Conservation (phyloP, 1,140 invertebrate genomes). For the Tetragnatha versicolor region DNA sequence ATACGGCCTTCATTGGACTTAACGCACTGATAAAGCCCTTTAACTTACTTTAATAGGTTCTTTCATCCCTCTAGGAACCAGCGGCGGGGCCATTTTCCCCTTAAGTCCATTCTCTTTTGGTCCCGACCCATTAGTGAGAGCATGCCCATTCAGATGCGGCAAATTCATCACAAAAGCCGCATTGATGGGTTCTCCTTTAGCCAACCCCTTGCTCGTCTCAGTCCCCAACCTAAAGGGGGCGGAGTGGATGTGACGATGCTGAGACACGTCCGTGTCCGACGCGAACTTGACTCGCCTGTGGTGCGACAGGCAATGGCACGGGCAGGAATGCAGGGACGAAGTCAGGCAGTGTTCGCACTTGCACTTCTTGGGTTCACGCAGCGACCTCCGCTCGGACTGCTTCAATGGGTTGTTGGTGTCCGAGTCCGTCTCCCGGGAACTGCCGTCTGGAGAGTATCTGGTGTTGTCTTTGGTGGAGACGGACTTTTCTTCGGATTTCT, state of each 20-base stretch:
- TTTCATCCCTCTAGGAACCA: conserved; percentile 42
- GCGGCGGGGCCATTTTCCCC: conserved; percentile 7
- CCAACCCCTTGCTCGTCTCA: background rate
- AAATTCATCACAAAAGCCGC: conserved; percentile 41
- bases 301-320: conserved; percentile 22
- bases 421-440: conserved; percentile 29
- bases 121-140: background rate
- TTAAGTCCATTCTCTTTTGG: conserved; percentile 34
- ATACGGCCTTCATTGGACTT: no score
- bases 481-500: conserved; percentile 15
- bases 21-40: background rate
- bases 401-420: background rate
- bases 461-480: background rate
- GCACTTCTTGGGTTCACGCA: conserved; percentile 48
- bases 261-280: conserved; percentile 42
- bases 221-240: background rate
- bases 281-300: conserved; percentile 50
- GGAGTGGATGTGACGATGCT: conserved; percentile 37
- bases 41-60: conserved; percentile 44
- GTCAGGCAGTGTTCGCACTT: conserved; percentile 49
- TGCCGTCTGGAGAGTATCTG: conserved; percentile 36
- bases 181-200: conserved; percentile 39
- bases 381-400: conserved; percentile 31
- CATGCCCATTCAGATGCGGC: conserved; percentile 38
- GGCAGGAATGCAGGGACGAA: conserved; percentile 10